Base-by-base conservation (phyloP, 2,797 vertebrate genomes). In the Glossophaga mutica region DNA sequence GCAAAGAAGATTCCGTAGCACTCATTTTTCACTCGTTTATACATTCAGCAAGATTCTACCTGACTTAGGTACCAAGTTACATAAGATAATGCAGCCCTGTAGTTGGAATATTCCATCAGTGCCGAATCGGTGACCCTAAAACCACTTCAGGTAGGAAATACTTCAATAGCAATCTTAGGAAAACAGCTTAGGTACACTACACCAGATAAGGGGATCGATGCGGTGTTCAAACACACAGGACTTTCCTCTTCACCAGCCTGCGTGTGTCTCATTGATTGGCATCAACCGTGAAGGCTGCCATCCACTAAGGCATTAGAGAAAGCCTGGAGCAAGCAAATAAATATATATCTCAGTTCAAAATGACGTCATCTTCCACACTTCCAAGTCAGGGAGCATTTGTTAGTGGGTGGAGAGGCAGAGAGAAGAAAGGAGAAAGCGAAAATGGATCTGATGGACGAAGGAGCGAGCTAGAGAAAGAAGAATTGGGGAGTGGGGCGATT, bases 1-100 rank as follows among this genome's bases (percentile, higher is more conserved):
- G 86, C 83, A 93, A 90, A 91, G 71, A 91, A 85, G 52, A 90
- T 42, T 90, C 71, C 81, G 77, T 37, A 93, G 79, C 74, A 91
- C 95, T 87, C 83, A 67, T 67, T 90, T 95, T 65, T 74, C 74
- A 91, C 67, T 79, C 84, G 87, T 73, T 82, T 71, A 74, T 59
- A 95, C 44, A 88, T 74, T 83, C 29, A 70, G 78, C 59, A 81
- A 62, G 68, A 95, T 78, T 89, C 34, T 77, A 84, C 94, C 90
- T 90, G 57, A 82, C 62, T 78, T 82, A 93, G 91, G 76, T 93
- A 82, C 57, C 0, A 0, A 39, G 16, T 87, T 92, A 93, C 4
- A 21, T 95, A 96, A 94, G 73, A 46, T n/a, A 70, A 91, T 32
- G 21, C 29, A 87, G 39, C 22, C 8, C 7, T 46, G 22, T 70